Conservation (phyloP, 92 coral and sea anemone genomes). For the Zoanthus solanderi region DNA sequence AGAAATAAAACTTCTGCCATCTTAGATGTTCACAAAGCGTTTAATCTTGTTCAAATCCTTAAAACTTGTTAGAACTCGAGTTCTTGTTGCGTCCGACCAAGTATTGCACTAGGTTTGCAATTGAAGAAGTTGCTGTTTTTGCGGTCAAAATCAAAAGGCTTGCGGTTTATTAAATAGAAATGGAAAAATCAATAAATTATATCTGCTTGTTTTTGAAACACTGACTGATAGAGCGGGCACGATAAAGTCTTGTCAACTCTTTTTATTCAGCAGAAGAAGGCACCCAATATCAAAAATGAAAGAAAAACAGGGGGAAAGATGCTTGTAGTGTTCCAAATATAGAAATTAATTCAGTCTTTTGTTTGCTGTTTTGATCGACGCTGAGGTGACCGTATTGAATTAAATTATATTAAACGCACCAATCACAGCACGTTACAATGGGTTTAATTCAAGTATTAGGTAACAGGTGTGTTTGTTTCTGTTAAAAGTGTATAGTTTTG, state of each 20-base stretch:
- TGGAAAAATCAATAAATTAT: background rate
- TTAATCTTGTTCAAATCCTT: background rate
- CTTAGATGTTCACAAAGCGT: background rate
- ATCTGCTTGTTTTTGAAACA: background rate
- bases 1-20: conserved; percentile 31
- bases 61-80: background rate
- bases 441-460: background rate
- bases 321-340: conserved; percentile 9
- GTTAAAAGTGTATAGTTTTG: background rate
- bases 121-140: conserved; percentile 23
- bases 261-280: background rate
- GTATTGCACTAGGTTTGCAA: background rate
- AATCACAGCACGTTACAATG: conserved; percentile 4
- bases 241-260: background rate
- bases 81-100: background rate
- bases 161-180: conserved; percentile 13
- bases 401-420: conserved; percentile 19
- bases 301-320: background rate
- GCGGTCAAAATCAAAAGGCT: conserved; percentile 40
- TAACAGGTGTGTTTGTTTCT: conserved; percentile 8
- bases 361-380: background rate
- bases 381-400: conserved; percentile 21
- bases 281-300: background rate
- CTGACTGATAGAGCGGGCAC: too few relatives aligned
- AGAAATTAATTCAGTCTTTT: background rate